Evolutionary conservation across 37 sponge, comb jelly and placozoan species (phyloP).

Genomic region (Cliona cf. orientalis): DNA sequence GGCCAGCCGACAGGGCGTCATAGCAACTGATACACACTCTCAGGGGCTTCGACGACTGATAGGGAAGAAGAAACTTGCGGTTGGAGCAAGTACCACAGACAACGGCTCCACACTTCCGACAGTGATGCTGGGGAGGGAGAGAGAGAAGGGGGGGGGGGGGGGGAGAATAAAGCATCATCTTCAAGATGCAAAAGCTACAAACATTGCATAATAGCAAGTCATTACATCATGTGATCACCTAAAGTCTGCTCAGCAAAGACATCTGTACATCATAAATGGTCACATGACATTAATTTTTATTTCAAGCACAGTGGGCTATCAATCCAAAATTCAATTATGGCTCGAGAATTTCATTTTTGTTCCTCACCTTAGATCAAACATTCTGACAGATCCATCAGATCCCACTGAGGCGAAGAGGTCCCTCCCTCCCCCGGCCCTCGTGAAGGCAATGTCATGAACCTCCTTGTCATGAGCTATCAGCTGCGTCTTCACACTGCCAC

Average conservation of each 20-base stretch:
- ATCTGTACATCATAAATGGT: no score
- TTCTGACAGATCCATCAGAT: constrained; percentile 94
- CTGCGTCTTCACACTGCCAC: constrained; percentile 89
- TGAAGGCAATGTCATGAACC: constrained; percentile 93
- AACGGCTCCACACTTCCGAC: constrained; percentile 91
- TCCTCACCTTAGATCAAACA: constrained; percentile 93
- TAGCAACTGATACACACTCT: constrained; percentile 93
- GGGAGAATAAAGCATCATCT: no score
- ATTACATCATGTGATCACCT: no score
- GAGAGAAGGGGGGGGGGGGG: no score
- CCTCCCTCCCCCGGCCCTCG: constrained; percentile 77
- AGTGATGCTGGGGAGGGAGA: constrained; percentile 99
- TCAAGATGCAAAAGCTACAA: no score
- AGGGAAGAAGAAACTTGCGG: constrained; percentile 69
- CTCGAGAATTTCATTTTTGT: no score
- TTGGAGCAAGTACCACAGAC: constrained; percentile 93
- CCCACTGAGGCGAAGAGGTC: constrained; percentile 95
- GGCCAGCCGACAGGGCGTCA: constrained; percentile 46
- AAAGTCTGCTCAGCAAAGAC: no score
- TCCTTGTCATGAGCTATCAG: constrained; percentile 85
- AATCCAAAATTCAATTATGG: no score
- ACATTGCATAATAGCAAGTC: no score
- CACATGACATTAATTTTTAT: no score
- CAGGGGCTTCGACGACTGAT: constrained; percentile 78
- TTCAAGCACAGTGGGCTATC: no score